phyloP scores from a whole-genome alignment of 2,113 vertebrate genomes.

The Danionella cerebrum region DNA sequence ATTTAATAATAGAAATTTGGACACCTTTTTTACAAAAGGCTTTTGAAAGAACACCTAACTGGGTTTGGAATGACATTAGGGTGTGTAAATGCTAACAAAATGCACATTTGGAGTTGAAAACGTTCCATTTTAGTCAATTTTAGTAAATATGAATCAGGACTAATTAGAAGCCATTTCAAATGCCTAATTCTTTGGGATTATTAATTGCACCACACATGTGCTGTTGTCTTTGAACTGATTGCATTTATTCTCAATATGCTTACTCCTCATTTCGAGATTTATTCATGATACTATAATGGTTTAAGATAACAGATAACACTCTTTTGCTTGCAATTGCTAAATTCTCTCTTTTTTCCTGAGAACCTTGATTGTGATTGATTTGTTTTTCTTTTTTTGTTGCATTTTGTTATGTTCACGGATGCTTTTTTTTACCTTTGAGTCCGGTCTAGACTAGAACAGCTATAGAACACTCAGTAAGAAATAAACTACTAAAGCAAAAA shows the following conservation, averaged over 20 bases:
- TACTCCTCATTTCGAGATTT: slow-evolving; percentile 22
- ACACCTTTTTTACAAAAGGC: too few relatives aligned
- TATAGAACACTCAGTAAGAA: slow-evolving; percentile 23
- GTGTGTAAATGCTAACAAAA: too few relatives aligned
- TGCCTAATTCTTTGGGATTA: too few relatives aligned
- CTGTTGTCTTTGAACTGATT: slow-evolving; percentile 65
- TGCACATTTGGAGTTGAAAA: too few relatives aligned
- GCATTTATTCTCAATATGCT: slow-evolving; percentile 12
- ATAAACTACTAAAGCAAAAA: slow-evolving; percentile 7
- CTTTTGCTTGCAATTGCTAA: slow-evolving; percentile 59
- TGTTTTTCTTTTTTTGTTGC: slow-evolving; percentile 7
- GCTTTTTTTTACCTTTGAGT: slow-evolving; percentile 4
- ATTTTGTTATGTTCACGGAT: background rate
- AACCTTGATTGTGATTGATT: slow-evolving; percentile 24
- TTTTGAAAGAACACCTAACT: too few relatives aligned
- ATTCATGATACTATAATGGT: slow-evolving; percentile 37
- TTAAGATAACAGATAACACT: slow-evolving; percentile 65
- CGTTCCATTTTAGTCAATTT: too few relatives aligned
- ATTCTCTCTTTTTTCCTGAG: slow-evolving; percentile 54
- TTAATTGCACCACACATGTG: slow-evolving; percentile 44
- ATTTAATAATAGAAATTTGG: too few relatives aligned
- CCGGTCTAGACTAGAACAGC: slow-evolving; percentile 4
- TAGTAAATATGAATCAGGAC: too few relatives aligned
- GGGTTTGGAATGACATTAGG: too few relatives aligned
- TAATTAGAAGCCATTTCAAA: too few relatives aligned